These are phyloP conservation scores for Akabosia matsudoensis DNA, from an alignment of 1,140 invertebrate species.

Conservation along the genomic window DNA sequence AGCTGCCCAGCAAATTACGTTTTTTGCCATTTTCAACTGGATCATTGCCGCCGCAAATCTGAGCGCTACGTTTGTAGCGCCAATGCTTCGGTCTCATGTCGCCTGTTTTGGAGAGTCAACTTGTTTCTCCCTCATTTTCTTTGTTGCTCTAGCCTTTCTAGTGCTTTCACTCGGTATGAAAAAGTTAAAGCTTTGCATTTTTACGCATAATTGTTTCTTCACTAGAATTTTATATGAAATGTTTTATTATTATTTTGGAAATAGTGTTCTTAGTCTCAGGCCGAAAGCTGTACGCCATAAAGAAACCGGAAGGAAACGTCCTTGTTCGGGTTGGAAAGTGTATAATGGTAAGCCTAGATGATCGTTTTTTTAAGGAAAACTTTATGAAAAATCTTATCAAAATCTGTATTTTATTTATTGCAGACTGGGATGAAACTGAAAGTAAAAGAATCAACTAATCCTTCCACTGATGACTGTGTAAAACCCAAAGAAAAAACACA, in stretches of 20 bases:
- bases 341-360: constrained; percentile 71
- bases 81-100: constrained; percentile 75
- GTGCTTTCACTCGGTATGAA: constrained; percentile 74
- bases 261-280: constrained; percentile 56
- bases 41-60: constrained; percentile 88
- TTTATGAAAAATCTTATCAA: no score
- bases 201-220: background rate
- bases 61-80: constrained; percentile 84
- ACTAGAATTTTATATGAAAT: background rate
- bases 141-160: constrained; percentile 81
- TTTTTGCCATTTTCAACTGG: constrained; percentile 93
- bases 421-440: constrained; percentile 44
- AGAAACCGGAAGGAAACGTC: constrained; percentile 76
- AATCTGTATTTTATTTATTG: background rate
- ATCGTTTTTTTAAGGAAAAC: no score
- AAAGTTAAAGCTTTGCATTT: no score
- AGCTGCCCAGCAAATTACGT: constrained; percentile 55
- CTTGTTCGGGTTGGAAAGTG: constrained; percentile 71
- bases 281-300: constrained; percentile 64
- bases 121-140: constrained; percentile 82
- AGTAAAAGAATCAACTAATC: background rate
- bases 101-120: constrained; percentile 73
- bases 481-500: constrained; percentile 50
- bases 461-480: background rate
- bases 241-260: background rate